Base-by-base conservation (phyloP, 2,113 vertebrate genomes). In the Silurus glanis region DNA sequence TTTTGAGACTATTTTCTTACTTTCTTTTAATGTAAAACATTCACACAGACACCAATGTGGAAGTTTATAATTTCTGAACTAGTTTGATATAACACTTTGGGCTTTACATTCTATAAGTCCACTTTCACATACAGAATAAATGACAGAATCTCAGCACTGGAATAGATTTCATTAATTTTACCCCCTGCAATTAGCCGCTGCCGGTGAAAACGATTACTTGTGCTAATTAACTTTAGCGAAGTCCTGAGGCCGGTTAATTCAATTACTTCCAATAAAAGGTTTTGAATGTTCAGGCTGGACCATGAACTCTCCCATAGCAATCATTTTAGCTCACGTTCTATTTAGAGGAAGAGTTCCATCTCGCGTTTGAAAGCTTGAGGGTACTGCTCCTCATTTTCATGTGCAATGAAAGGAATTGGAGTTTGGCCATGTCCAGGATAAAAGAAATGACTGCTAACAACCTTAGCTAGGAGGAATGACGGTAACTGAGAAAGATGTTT, bases 151-250 rank as follows among this genome's bases (percentile, higher is more conserved):
- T 74, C 86, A 69, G 58, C 69, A 53, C 78, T 76, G 64, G 88
- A 87, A 85, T 90, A 83, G 69, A 87, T 92, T 91, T 92, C 83
- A 90, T 80, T 75, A 83, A 84, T 88, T 82, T 90, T 37, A 89
- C 92, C 88, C 91, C 80, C 88, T 79, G 83, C 87, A 92, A 92
- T 94, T 93, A 91, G 75, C 88, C 67, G 85, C 89, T n/a, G 85
- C 92, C 86, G 92, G 90, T 79, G 86, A 90, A 80, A 90, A 93
- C 92, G 93, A 94, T 95, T 94, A 94, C 91, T 86, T 88, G 86
- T 78, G 88, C 91, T 93, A 92, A 94, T 94, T 91, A 93, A 89
- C 83, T 82, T 91, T 91, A 87, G 80, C 87, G 71, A 86, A 90
- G 88, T 91, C 86, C 83, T 64, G 69, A 90, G 91, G 90, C 88